A percentile compares a stretch with the other conserved stretches of the same genome.
Evolutionary conservation across 1,140 invertebrate genomes (phyloP).

Genomic region (Elymnias hypermnestra): DNA sequence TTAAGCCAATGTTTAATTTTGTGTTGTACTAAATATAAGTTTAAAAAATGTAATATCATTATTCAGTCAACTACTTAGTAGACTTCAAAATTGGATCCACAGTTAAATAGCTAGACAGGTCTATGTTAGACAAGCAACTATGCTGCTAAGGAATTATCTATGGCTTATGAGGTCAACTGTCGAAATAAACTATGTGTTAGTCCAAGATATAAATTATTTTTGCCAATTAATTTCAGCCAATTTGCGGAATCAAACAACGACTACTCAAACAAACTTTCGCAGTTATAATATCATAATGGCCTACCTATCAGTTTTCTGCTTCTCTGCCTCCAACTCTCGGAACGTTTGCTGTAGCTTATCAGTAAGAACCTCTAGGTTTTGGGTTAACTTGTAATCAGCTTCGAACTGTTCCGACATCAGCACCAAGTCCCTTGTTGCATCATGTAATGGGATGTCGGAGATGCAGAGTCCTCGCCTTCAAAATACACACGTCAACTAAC

Average conservation of each 20-base stretch:
- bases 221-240: too few species aligned
- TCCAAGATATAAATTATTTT: too few species aligned
- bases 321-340: constrained; percentile 95
- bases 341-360: constrained; percentile 98
- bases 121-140: too few species aligned
- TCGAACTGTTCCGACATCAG: constrained; percentile 98
- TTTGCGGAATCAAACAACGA: too few species aligned
- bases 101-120: too few species aligned
- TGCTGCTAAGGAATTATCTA: too few species aligned
- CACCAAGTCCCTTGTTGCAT: constrained; percentile 96
- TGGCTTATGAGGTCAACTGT: not conserved
- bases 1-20: too few species aligned
- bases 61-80: too few species aligned
- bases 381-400: constrained; percentile 97
- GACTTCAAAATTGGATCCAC: too few species aligned
- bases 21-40: too few species aligned
- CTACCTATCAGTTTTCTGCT: constrained; percentile 97
- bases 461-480: constrained; percentile 91
- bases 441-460: constrained; percentile 96
- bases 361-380: constrained; percentile 96
- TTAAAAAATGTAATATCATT: too few species aligned
- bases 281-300: not conserved
- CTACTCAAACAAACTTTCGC: too few species aligned
- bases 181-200: not conserved
- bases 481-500: constrained; percentile 9